Evolutionary conservation across 1,140 invertebrate genomes (phyloP).

Genomic region (Tigriopus japonicus): DNA sequence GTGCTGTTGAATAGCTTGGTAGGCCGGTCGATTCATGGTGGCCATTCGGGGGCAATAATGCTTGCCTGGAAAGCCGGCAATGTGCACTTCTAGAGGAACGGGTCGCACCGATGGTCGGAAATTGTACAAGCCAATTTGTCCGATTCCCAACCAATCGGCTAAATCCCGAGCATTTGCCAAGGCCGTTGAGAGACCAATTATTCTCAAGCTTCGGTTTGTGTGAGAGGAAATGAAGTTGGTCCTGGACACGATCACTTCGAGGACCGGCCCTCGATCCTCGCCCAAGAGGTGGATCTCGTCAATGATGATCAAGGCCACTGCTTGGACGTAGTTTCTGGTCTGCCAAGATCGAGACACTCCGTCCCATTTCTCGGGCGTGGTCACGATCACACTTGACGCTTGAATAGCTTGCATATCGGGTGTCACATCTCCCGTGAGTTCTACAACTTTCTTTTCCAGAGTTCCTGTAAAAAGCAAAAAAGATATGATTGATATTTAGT

Average conservation of each 20-base stretch:
- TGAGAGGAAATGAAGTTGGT: slow-evolving; percentile 82
- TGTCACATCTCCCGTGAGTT: slow-evolving; percentile 87
- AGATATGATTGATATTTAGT: too few relatives aligned
- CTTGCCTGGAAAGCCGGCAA: slow-evolving; percentile 78
- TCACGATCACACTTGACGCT: slow-evolving; percentile 77
- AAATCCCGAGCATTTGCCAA: slow-evolving; percentile 91
- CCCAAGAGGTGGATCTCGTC: slow-evolving; percentile 97
- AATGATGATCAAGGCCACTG: slow-evolving; percentile 84
- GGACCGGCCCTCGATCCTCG: slow-evolving; percentile 40
- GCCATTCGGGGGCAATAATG: slow-evolving; percentile 99
- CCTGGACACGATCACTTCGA: slow-evolving; percentile 44
- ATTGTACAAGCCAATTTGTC: slow-evolving; percentile 75
- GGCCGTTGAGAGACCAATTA: slow-evolving; percentile 91
- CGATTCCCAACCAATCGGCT: slow-evolving; percentile 87
- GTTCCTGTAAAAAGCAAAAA: slow-evolving; percentile 20
- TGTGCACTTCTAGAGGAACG: slow-evolving; percentile 89
- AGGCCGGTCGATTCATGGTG: slow-evolving; percentile 98
- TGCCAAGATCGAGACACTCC: slow-evolving; percentile 95
- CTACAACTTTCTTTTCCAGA: slow-evolving; percentile 69
- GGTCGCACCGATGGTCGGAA: slow-evolving; percentile 92
- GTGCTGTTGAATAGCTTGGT: slow-evolving; percentile 80
- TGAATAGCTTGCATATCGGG: slow-evolving; percentile 73
- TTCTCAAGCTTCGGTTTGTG: slow-evolving; percentile 49
- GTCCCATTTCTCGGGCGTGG: slow-evolving; percentile 99
- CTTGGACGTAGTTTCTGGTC: slow-evolving; percentile 74